These are phyloP conservation scores for Sciurus niger DNA, from an alignment of 2,113 vertebrate genomes.

Conservation along the genomic window DNA sequence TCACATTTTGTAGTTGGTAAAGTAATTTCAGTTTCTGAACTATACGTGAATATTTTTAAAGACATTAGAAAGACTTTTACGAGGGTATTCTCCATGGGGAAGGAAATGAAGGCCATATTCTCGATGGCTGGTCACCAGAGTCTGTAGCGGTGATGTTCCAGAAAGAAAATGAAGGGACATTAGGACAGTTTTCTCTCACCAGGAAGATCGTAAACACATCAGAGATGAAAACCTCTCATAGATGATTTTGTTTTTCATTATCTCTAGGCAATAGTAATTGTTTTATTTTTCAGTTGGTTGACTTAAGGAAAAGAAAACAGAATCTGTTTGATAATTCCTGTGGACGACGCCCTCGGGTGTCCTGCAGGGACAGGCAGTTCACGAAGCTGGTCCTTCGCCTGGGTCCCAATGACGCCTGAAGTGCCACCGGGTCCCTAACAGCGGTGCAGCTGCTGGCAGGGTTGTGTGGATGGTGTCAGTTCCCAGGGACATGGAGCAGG, in stretches of 20 bases:
- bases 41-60: background rate
- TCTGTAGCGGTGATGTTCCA: background rate
- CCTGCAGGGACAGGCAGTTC: background rate
- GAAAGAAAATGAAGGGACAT: background rate
- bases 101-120: background rate
- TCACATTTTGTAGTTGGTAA: background rate
- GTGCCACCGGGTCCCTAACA: background rate
- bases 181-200: slow-evolving; percentile 58
- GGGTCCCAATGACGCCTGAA: too few species aligned
- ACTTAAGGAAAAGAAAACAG: background rate
- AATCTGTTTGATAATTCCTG: background rate
- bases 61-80: background rate
- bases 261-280: slow-evolving; percentile 34
- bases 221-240: background rate
- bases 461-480: background rate
- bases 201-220: background rate
- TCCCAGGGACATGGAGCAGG: background rate
- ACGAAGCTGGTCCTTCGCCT: too few species aligned
- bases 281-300: slow-evolving; percentile 43
- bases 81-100: background rate
- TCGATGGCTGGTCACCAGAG: background rate
- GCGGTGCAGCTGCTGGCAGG: background rate
- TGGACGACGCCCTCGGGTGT: background rate
- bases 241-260: slow-evolving; percentile 58
- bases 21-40: background rate